Evolutionary conservation across 92 coral and sea anemone genomes (phyloP).

Genomic region (Porites divaricata): DNA sequence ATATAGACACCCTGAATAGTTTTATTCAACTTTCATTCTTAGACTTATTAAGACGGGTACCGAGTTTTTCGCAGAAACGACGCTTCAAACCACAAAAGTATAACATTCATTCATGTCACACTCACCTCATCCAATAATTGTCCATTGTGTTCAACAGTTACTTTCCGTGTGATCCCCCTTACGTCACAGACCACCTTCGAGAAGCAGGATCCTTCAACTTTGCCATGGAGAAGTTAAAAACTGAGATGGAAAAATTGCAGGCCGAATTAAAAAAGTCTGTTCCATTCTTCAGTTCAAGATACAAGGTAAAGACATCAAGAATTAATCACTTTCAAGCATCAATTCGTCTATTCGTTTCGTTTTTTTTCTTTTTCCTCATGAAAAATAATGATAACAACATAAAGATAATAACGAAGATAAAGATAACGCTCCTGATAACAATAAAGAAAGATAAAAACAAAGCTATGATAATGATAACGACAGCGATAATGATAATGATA

Average conservation of each 20-base stretch:
- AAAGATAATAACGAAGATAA: not conserved
- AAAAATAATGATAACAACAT: not conserved
- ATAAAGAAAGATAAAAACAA: not conserved
- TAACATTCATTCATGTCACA: not conserved
- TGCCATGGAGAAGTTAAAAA: constrained; percentile 47
- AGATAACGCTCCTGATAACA: too few species aligned
- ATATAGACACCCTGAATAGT: too few species aligned
- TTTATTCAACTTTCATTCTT: too few species aligned
- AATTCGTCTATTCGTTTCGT: too few species aligned
- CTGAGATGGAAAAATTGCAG: constrained; percentile 59
- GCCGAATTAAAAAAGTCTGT: constrained; percentile 64
- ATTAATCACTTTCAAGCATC: too few species aligned
- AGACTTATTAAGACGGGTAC: too few species aligned
- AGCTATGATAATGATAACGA: not conserved
- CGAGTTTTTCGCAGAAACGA: too few species aligned
- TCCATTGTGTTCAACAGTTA: constrained; percentile 36
- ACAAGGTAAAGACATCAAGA: constrained; percentile 53
- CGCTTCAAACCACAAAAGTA: not conserved
- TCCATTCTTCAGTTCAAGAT: constrained; percentile 78
- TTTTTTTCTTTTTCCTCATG: too few species aligned
- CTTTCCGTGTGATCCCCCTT: constrained; percentile 80
- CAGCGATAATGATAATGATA: not conserved
- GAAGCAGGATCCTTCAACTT: constrained; percentile 50
- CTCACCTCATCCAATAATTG: not conserved
- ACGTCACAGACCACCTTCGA: constrained; percentile 58